A percentile compares a stretch with the other conserved stretches of the same genome.
Evolutionary conservation across 2,113 vertebrate species (phyloP).

Genomic region (Camelus dromedarius): DNA sequence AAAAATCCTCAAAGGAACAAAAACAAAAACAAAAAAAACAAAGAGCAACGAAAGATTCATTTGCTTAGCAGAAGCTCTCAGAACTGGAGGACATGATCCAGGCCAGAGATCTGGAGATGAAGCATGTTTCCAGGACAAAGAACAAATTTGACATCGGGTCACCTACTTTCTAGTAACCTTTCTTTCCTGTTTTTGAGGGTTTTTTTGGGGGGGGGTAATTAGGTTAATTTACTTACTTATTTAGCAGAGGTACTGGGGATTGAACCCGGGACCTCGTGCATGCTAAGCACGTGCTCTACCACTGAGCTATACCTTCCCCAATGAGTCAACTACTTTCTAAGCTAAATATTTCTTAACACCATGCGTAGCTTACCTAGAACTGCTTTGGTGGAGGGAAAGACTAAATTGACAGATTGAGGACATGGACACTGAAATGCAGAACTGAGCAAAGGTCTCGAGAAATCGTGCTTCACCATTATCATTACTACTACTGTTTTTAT

Average conservation of each 20-base stretch:
- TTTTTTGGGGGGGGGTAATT: no score
- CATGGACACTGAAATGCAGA: not conserved
- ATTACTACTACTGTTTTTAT: no score
- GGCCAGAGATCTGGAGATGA: not conserved
- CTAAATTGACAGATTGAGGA: not conserved
- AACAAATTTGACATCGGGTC: not conserved
- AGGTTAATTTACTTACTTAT: no score
- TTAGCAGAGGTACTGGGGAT: no score
- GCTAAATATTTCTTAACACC: not conserved
- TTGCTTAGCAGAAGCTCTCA: not conserved
- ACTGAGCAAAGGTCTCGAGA: not conserved
- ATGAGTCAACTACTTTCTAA: not conserved
- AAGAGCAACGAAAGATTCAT: not conserved
- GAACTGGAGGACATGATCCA: rapidly evolving
- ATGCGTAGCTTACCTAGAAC: not conserved
- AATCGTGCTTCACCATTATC: not conserved
- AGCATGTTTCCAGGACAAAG: not conserved
- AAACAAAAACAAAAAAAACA: not conserved
- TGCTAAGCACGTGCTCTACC: no score
- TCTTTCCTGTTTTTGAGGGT: no score
- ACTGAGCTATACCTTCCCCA: no score
- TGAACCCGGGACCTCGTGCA: no score
- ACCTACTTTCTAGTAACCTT: not conserved
- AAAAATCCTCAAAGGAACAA: no score
- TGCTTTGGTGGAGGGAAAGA: not conserved